These are phyloP conservation scores for Glareola pratincola DNA, from an alignment of 2,113 vertebrate genomes.

Conservation along the genomic window DNA sequence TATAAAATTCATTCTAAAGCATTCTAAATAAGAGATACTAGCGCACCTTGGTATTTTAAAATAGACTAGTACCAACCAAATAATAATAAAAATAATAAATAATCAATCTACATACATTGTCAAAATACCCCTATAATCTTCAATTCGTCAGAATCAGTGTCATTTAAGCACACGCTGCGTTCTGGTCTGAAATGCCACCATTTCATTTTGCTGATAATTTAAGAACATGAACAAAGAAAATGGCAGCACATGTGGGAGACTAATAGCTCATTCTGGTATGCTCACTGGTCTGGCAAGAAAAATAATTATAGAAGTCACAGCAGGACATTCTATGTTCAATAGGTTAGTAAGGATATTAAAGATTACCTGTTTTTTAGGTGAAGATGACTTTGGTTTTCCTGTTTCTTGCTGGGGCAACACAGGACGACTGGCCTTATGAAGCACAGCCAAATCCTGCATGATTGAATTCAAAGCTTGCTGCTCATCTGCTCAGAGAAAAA, in stretches of 20 bases:
- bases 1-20: neutral
- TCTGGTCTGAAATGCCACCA: neutral
- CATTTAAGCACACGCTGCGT: neutral
- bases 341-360: neutral
- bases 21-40: neutral
- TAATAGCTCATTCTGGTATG: neutral
- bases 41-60: neutral
- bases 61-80: neutral
- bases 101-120: neutral
- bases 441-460: constrained; percentile 97
- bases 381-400: constrained; percentile 87
- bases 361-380: constrained; percentile 94
- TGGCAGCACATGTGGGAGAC: neutral
- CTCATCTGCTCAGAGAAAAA: constrained; percentile 71
- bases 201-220: constrained; percentile 13
- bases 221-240: constrained; percentile 17
- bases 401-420: constrained; percentile 84
- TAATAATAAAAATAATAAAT: neutral
- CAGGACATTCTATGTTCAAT: neutral
- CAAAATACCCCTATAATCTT: neutral
- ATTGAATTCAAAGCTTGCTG: constrained; percentile 98
- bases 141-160: neutral
- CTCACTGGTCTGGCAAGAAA: constrained; percentile 11
- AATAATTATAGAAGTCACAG: constrained; percentile 14
- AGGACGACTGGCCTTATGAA: constrained; percentile 94